A percentile compares a stretch with the other conserved stretches of the same genome.
phyloP scores from a whole-genome alignment of 2,888 invertebrate genomes.

The Calliphora vomitoria region DNA sequence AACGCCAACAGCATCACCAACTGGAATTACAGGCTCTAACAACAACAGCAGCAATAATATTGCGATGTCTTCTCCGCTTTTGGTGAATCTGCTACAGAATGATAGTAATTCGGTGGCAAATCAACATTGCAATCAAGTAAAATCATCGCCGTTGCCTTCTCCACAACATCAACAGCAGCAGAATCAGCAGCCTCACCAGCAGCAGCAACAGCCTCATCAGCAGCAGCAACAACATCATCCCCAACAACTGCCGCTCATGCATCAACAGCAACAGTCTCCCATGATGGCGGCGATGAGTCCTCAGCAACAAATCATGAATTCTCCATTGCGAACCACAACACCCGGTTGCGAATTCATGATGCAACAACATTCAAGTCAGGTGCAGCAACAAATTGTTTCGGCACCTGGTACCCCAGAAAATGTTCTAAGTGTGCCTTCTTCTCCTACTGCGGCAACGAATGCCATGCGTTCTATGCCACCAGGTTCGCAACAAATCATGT shows the following conservation, averaged over 20 bases:
- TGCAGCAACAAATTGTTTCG: slow-evolving; percentile 72
- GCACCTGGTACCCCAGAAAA: slow-evolving; percentile 71
- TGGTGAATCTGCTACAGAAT: slow-evolving; percentile 96
- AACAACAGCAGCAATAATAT: slow-evolving; percentile 85
- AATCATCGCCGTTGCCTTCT: slow-evolving; percentile 78
- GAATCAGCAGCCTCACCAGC: slow-evolving; percentile 56
- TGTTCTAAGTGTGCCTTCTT: slow-evolving; percentile 80
- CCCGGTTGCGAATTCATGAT: slow-evolving; percentile 78
- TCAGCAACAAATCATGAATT: slow-evolving; percentile 77
- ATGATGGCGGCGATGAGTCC: slow-evolving; percentile 70
- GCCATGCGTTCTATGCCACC: slow-evolving; percentile 78
- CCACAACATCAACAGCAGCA: slow-evolving; percentile 75
- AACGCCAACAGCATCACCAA: slow-evolving; percentile 55
- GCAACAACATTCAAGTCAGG: slow-evolving; percentile 74
- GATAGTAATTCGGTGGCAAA: slow-evolving; percentile 85
- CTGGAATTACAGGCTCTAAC: slow-evolving; percentile 46
- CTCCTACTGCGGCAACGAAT: slow-evolving; percentile 77
- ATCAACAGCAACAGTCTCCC: slow-evolving; percentile 72
- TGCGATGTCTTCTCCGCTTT: slow-evolving; percentile 93
- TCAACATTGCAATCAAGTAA: slow-evolving; percentile 78
- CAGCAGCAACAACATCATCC: slow-evolving; percentile 61
- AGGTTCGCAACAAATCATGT: slow-evolving; percentile 77
- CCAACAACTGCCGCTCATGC: slow-evolving; percentile 73
- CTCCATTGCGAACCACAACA: slow-evolving; percentile 80
- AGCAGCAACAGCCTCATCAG: slow-evolving; percentile 61